Base-by-base conservation (phyloP, 1,140 invertebrate species). In the Conus betulinus region DNA sequence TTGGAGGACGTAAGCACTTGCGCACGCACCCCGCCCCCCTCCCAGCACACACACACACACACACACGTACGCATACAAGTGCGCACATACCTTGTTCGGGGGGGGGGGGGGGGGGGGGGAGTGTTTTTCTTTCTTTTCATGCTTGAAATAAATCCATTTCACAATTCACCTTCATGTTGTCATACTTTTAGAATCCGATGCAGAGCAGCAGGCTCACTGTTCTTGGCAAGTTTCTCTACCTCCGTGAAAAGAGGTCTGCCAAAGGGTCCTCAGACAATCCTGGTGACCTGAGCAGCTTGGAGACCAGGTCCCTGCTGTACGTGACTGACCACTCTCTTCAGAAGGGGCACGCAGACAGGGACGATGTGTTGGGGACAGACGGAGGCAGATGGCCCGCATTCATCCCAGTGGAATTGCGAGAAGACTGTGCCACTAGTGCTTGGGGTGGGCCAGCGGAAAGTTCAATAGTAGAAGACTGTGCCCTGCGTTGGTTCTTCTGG, bases 181-280 rank as follows among this genome's bases (percentile, higher is more conserved):
- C 20, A 17, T 7, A 20, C 8, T 81, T 81, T 81, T 13, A 81
- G 79, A 53, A 51, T 81, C 51, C 13, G 27, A 15, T 11, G n/a
- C 55, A 25, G 82, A 84, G 82, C 55, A 60, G 57, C 55, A 20
- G 85, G 79, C 71, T 78, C 1, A 79, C 17, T 11, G 11, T 87
- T 52, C 25, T 87, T 15, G 71, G 52, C 85, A 87, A 87, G 53
- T 71, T 87, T 8, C 51, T 87, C 11, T 79, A 87, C 53, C 23
- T 20, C 39, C 57, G 74, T 15, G 17, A 20, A 39, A 84, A 13
- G 27, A 60, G 11, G 15, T 63, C 82, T 27, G n/a, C 67, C 11
- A 71, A 23, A 71, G 13, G 20, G 20, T 13, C n/a, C 60, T 27
- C 82, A 27, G 27, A 63, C 25, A n/a, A 11, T 13, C 25, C 17